Evolutionary conservation across 2,888 invertebrate species (phyloP).

Genomic region (Notodromas monacha): DNA sequence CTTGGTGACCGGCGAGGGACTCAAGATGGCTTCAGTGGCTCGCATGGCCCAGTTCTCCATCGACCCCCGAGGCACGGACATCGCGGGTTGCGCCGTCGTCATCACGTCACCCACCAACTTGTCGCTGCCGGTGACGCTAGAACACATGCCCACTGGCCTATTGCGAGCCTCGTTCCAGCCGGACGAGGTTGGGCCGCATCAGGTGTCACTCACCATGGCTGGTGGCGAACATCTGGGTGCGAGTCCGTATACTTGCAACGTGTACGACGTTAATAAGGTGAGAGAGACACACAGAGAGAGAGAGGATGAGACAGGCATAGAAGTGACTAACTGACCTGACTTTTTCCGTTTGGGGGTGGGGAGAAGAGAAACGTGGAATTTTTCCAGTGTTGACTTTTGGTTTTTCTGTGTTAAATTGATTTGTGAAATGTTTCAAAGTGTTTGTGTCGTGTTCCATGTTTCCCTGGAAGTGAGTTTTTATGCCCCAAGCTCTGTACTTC

Average conservation of each 20-base stretch:
- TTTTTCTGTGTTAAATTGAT: no score
- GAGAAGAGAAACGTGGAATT: not conserved
- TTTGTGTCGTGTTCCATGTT: no score
- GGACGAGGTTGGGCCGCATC: constrained; percentile 48
- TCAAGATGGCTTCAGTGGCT: constrained; percentile 33
- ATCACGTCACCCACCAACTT: constrained; percentile 54
- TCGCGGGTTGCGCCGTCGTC: constrained; percentile 20
- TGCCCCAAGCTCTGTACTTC: no score
- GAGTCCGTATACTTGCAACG: constrained; percentile 72
- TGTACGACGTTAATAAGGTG: constrained; percentile 44
- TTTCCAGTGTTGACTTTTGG: not conserved
- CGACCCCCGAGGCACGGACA: constrained; percentile 20
- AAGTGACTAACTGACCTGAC: no score
- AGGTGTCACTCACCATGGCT: constrained; percentile 30
- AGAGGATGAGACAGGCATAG: no score
- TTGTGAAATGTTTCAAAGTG: no score
- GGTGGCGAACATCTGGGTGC: constrained; percentile 56
- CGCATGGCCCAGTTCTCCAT: constrained; percentile 26
- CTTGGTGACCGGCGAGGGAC: constrained; percentile 28
- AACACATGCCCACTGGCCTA: constrained; percentile 24
- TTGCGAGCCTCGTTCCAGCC: constrained; percentile 48
- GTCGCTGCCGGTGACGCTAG: constrained; percentile 35
- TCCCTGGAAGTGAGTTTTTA: no score
- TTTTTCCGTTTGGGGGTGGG: constrained; percentile 17
- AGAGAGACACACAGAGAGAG: no score